Evolutionary conservation across 2,888 invertebrate species (phyloP), one percentile per base, ranked within the genome.

Genomic region (Lordiphosa fenestrarum): DNA sequence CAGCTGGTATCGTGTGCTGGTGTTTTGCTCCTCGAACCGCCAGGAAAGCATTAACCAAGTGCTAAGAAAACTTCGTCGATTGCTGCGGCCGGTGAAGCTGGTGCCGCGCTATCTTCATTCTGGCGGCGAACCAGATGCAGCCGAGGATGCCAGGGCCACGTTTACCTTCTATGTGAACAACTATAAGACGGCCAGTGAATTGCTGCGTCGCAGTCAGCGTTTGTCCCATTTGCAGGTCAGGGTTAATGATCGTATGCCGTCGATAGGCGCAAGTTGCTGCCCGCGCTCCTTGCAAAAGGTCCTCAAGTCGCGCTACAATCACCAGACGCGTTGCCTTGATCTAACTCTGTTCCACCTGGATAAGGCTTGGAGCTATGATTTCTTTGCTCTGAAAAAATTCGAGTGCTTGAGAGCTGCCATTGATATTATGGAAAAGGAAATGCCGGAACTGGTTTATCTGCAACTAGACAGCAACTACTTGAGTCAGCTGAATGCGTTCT

Each of bases 1-100:
- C 15, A 82, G 73, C 1, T 74, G 73, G 73, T 74, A 81, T 40
- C 77, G 82, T 0, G 66, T 81, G 0, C 39, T 73, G 6, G 56
- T 74, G 5, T 73, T 37, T 10, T 65, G 53, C 21, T 48, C 49
- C 21, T 48, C 49, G 1, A 35, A 55, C 2, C 65, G 53, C n/a
- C 40, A 53, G 5, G 51, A 37, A 6, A 39, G 13, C 9, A 6
- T 53, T 3, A 23, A 42, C 1, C 41, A 58, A 13, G 56, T 66
- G 25, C 12, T 74, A 41, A 41, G 50, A 0, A 41, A 52, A 10
- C 23, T 81, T n/a, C 44, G 57, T 0, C 10, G 40, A 3, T 40
- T 49, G 2, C 37, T 74, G 35, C 35, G 10, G 0, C 82, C 82
- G 0, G 41, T 13, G 0, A 40, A 25, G 10, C 19, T 74, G 1